Percentiles rank a stretch among this genome's conserved stretches.
phyloP scores from a whole-genome alignment of 92 coral and sea anemone species.

The Hydrozoanthus gracilis region DNA sequence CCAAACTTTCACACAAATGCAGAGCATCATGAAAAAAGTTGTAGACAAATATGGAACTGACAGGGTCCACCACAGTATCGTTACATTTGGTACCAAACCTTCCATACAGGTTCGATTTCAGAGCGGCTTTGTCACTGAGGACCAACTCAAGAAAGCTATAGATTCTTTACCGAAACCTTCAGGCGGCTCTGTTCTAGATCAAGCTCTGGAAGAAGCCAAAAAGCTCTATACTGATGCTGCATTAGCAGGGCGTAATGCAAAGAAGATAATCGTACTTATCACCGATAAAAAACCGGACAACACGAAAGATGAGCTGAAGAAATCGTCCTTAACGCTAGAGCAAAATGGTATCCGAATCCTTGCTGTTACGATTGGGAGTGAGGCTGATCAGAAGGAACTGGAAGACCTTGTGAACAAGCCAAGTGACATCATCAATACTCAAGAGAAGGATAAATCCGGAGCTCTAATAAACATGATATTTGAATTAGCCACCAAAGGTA shows the following conservation, averaged over 20 bases:
- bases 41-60: slow-evolving; percentile 72
- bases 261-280: slow-evolving; percentile 79
- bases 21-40: slow-evolving; percentile 73
- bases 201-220: slow-evolving; percentile 19
- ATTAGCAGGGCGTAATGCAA: slow-evolving; percentile 63
- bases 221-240: slow-evolving; percentile 1
- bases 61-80: slow-evolving; percentile 32
- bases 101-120: slow-evolving; percentile 15
- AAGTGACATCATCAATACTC: slow-evolving; percentile 51
- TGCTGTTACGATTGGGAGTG: slow-evolving; percentile 82
- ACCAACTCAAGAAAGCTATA: slow-evolving; percentile 3
- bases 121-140: neutral
- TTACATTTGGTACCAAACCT: slow-evolving; percentile 22
- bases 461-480: slow-evolving; percentile 65
- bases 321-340: slow-evolving; percentile 58
- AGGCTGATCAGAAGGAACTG: slow-evolving; percentile 66
- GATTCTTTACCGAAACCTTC: slow-evolving; percentile 15
- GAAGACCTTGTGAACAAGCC: slow-evolving; percentile 46
- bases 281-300: slow-evolving; percentile 76
- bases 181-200: neutral
- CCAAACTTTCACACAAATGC: slow-evolving; percentile 71
- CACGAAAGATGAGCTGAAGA: slow-evolving; percentile 46
- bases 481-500: slow-evolving; percentile 71
- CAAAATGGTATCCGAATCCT: slow-evolving; percentile 77
- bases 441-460: slow-evolving; percentile 64